Base-by-base conservation (phyloP, 2,888 invertebrate genomes). In the Aporophyla lueneburgensis region DNA sequence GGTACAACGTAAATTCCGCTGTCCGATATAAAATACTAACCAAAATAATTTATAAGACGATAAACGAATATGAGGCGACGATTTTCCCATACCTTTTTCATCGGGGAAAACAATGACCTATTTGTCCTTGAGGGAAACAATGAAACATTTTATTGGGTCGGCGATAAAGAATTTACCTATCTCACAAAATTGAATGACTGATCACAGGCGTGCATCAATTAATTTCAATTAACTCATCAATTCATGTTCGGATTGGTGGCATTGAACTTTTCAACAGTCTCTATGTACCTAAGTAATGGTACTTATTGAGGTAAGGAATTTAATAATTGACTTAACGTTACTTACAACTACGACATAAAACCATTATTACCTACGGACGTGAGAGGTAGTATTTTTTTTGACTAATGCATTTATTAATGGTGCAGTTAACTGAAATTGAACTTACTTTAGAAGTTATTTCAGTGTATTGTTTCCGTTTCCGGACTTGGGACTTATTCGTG, bases 211-310 rank as follows among this genome's bases (percentile, higher is more conserved):
- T 65, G 49, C 56, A 61, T 73, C 74, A 70, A 70, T 80, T 85
- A 49, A 74, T 70, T 84, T 69, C 69, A 80, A 82, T 76, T 78
- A 80, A 76, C 68, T 61, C 65, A 74, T 78, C 59, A 74, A 76
- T 77, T 74, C 46, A 69, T 68, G 74, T 74, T 68, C 43, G 59
- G 9, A 49, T 65, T 40, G 69, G 61, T 71, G 81, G 82, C 81
- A 84, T 82, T 87, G 86, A 86, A 79, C 78, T 82, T 68, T 58
- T 68, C 46, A 56, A 71, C 43, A 19, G 24, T 21, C 66, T 54
- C 16, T 46, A 3, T 24, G 53, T 73, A 65, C 53, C 14, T 16
- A 16, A 16, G 5, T 59, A 33, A 49, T 21, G 54, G 65, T 65
- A 65, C 51, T 65, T 71, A 43, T 83, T 83, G 62, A 67, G 54